Conservation (phyloP, 2,888 invertebrate species). For the Ganaspis brasiliensis region DNA sequence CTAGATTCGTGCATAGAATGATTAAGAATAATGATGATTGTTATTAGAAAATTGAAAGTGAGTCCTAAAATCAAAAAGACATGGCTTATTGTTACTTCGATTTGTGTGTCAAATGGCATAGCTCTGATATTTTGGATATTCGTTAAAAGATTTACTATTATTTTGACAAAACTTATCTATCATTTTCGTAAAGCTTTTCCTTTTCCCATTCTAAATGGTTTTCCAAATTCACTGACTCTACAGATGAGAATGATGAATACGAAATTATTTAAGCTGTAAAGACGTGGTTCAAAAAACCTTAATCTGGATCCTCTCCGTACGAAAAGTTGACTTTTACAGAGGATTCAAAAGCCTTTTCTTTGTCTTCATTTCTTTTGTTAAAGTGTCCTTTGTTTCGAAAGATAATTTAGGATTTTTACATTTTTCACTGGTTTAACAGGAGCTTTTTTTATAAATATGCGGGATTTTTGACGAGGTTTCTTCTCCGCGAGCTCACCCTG, state of each 20-base stretch:
- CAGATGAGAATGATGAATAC: too few relatives aligned
- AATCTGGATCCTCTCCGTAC: neutral
- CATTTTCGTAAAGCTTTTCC: too few relatives aligned
- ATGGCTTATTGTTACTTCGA: slow-evolving; percentile 43
- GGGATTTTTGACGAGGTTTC: slow-evolving; percentile 17
- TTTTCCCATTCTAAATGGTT: too few relatives aligned
- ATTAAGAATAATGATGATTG: slow-evolving; percentile 54
- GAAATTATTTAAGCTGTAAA: neutral
- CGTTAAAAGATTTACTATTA: too few relatives aligned
- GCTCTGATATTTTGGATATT: too few relatives aligned
- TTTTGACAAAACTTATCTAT: too few relatives aligned
- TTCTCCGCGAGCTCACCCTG: slow-evolving; percentile 21
- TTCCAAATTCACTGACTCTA: too few relatives aligned
- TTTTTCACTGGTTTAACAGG: slow-evolving; percentile 25
- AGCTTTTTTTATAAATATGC: slow-evolving; percentile 1
- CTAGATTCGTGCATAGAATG: slow-evolving; percentile 60
- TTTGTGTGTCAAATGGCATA: neutral
- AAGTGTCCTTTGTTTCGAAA: neutral
- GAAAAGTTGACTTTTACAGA: slow-evolving; percentile 5
- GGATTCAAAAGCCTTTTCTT: neutral
- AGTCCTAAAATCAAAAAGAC: slow-evolving; percentile 54
- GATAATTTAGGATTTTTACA: neutral
- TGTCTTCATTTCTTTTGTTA: slow-evolving; percentile 2
- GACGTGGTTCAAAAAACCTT: neutral
- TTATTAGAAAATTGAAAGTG: slow-evolving; percentile 56